A percentile compares a stretch with the other conserved stretches of the same genome.
Evolutionary conservation across 1,140 invertebrate genomes (phyloP).

Genomic region (Leptestheria dahalacensis): DNA sequence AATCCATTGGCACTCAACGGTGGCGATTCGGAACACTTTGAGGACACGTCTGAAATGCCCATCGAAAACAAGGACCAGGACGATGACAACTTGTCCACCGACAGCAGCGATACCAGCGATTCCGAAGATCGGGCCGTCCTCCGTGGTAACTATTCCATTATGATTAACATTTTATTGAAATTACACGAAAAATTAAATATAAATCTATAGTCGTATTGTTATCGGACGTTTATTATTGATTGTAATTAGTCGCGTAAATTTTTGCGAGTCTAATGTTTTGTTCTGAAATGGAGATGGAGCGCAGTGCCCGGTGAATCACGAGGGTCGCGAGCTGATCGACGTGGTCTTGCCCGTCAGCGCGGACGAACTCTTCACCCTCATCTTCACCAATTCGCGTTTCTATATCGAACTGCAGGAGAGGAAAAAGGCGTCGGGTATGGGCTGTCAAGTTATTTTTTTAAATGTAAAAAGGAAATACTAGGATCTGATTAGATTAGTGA

Average conservation of each 20-base stretch:
- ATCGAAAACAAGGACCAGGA: background rate
- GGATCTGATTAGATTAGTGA: no score
- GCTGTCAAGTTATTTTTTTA: background rate
- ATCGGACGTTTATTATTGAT: background rate
- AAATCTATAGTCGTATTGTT: no score
- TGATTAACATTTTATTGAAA: no score
- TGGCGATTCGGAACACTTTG: no score
- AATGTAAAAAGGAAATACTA: no score
- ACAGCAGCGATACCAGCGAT: slow-evolving; percentile 4
- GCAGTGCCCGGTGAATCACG: slow-evolving; percentile 46
- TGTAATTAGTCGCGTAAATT: background rate
- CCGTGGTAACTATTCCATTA: background rate
- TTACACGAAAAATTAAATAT: no score
- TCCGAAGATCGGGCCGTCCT: background rate
- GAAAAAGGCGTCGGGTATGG: slow-evolving; percentile 59
- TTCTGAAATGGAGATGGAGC: slow-evolving; percentile 17
- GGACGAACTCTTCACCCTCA: slow-evolving; percentile 75
- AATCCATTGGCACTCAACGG: background rate
- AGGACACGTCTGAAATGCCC: background rate
- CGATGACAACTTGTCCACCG: background rate
- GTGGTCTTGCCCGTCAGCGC: slow-evolving; percentile 62
- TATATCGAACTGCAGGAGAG: slow-evolving; percentile 63
- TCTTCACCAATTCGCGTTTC: slow-evolving; percentile 86
- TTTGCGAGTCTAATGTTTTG: no score
- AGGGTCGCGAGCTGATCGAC: slow-evolving; percentile 55